phyloP scores from a whole-genome alignment of 2,888 invertebrate genomes.

The Odontomyia ornata region DNA sequence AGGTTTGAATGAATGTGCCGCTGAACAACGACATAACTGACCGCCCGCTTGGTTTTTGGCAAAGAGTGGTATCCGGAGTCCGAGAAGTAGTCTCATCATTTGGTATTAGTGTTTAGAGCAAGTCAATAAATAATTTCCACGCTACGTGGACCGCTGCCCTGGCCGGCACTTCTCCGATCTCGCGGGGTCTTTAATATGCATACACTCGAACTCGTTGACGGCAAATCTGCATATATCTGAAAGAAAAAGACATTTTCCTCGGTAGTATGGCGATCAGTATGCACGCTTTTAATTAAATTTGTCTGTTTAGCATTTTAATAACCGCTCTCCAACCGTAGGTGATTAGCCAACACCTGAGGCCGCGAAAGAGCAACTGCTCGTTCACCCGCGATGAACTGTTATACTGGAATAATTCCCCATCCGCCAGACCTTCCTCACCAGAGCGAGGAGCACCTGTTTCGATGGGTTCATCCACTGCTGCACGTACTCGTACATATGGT shows the following conservation, averaged over 20 bases:
- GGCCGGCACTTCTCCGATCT: not conserved
- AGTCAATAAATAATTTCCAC: not conserved
- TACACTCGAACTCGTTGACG: not conserved
- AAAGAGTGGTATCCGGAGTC: too few relatives aligned
- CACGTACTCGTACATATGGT: too few relatives aligned
- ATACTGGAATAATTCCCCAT: constrained; percentile 37
- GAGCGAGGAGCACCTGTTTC: constrained; percentile 21
- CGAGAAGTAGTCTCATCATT: not conserved
- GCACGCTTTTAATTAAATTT: constrained; percentile 16
- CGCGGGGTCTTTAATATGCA: not conserved
- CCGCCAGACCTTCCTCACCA: not conserved
- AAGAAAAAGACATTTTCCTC: constrained; percentile 13
- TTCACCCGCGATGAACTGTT: constrained; percentile 22
- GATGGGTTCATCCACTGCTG: not conserved
- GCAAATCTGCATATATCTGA: not conserved
- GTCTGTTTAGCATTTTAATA: not conserved
- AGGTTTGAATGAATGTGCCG: constrained; percentile 14
- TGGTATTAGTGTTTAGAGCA: not conserved
- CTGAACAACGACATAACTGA: not conserved
- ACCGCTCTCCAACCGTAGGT: not conserved
- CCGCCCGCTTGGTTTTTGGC: constrained; percentile 23
- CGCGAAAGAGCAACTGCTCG: not conserved
- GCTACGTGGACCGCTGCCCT: not conserved
- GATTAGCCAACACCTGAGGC: not conserved
- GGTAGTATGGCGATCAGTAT: constrained; percentile 32